These are phyloP conservation scores for Nebria ingens DNA, from an alignment of 1,140 invertebrate species.

Conservation along the genomic window DNA sequence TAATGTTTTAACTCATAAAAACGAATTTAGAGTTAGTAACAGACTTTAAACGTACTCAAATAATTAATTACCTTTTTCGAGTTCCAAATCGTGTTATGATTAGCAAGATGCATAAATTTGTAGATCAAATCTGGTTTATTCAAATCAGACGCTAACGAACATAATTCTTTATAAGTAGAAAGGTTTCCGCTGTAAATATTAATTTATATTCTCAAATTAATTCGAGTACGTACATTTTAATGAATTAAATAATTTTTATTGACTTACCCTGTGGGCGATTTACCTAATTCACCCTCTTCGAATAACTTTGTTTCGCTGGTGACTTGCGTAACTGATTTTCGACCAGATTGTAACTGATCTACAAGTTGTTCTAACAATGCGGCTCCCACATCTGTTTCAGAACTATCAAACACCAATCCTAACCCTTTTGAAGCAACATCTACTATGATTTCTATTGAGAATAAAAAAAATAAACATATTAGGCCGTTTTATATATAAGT, in stretches of 20 bases:
- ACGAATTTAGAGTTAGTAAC: no score
- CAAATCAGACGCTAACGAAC: slow-evolving; percentile 82
- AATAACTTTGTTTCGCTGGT: slow-evolving; percentile 76
- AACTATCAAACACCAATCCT: slow-evolving; percentile 75
- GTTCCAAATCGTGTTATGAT: slow-evolving; percentile 89
- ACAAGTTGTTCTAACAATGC: slow-evolving; percentile 66
- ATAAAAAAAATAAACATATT: not conserved
- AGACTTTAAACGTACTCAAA: no score
- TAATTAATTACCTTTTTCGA: slow-evolving; percentile 53
- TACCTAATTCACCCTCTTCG: slow-evolving; percentile 75
- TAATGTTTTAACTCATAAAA: no score
- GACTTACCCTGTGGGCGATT: slow-evolving; percentile 68
- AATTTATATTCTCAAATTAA: slow-evolving; percentile 8
- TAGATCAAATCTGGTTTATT: slow-evolving; percentile 92
- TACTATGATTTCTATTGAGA: slow-evolving; percentile 67
- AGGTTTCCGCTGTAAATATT: slow-evolving; percentile 55
- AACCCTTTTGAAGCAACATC: slow-evolving; percentile 86
- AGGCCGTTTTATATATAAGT: not conserved
- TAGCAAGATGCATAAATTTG: slow-evolving; percentile 89
- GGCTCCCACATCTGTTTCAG: slow-evolving; percentile 56
- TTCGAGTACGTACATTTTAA: slow-evolving; percentile 13
- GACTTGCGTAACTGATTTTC: slow-evolving; percentile 61
- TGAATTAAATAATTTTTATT: slow-evolving; percentile 6
- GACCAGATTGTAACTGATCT: slow-evolving; percentile 70
- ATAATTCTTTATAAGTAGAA: slow-evolving; percentile 89